Base-by-base conservation (phyloP, 2,797 vertebrate species). In the Tokudaia tokunoshimensis region DNA sequence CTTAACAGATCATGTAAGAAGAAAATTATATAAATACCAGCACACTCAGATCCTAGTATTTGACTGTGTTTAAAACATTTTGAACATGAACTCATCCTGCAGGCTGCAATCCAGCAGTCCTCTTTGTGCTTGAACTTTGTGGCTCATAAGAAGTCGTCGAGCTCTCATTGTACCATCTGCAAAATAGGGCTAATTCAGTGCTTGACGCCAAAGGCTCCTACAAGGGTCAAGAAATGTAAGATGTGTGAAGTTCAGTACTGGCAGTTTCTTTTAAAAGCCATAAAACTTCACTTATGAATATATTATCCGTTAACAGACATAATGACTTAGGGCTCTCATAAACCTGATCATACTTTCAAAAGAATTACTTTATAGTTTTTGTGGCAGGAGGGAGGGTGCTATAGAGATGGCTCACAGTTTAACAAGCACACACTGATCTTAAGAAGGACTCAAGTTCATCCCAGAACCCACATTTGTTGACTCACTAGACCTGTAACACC, bases 191-290 rank as follows among this genome's bases (percentile, higher is more conserved):
- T 29, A 47, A 70, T 3, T 0, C 24, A 55, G 34, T 76, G 8
- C 50, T 57, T 89, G 75, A 47, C 41, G 7, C 47, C 63, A 67
- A 85, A 41, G 72, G 72, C n/a, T 22, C 0, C 41, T 26, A 1
- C 20, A 15, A 78, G 11, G 15, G 15, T 47, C 8, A 55, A 65
- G 26, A 9, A 13, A 75, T 12, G 79, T 52, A 24, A 47, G 13
- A 41, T 70, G 19, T 3, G 1, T 87, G 0, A 79, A 78, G 34
- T 92, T 80, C 3, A 6, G 17, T n/a, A 2, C 24, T 31, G 41
- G 11, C 79, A 37, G n/a, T 15, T 82, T 90, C 74, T 86, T 95
- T 65, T 47, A 52, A 86, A 94, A 81, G 59, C 61, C 37, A 14
- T 84, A 85, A 76, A 67, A 57, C 4, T 12, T 75, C 19, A 31